These are phyloP conservation scores for Catharus bicknelli DNA, from an alignment of 2,113 vertebrate species.

Conservation along the genomic window DNA sequence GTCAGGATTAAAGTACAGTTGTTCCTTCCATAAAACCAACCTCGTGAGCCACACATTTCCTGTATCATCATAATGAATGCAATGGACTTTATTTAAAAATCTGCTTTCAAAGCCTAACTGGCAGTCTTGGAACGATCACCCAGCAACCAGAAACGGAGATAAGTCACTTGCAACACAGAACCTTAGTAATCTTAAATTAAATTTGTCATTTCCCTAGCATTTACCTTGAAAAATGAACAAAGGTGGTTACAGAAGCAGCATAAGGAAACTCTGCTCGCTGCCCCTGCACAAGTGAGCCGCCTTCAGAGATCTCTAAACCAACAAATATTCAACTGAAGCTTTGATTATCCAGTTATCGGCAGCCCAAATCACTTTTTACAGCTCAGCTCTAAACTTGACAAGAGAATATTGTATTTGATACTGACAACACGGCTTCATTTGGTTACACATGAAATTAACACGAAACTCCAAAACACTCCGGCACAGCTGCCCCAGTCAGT, in stretches of 20 bases:
- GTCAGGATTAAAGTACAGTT: constrained; percentile 62
- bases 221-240: constrained; percentile 32
- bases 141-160: not conserved
- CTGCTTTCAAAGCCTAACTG: constrained; percentile 14
- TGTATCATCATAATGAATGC: not conserved
- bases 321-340: constrained; percentile 3
- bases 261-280: not conserved
- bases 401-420: not conserved
- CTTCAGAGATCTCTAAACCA: constrained; percentile 19
- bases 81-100: constrained; percentile 23
- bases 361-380: not conserved
- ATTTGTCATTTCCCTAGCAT: constrained; percentile 15
- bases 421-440: not conserved
- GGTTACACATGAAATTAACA: constrained; percentile 22
- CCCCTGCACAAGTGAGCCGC: not conserved
- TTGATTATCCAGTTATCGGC: not conserved
- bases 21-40: constrained; percentile 33
- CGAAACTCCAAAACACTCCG: not conserved
- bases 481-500: constrained; percentile 44
- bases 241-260: not conserved
- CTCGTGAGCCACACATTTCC: constrained; percentile 12
- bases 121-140: not conserved
- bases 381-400: constrained; percentile 1
- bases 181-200: constrained; percentile 23
- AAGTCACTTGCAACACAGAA: not conserved